These are phyloP conservation scores for Stomorhina lunata DNA, from an alignment of 2,888 invertebrate genomes.

Conservation along the genomic window DNA sequence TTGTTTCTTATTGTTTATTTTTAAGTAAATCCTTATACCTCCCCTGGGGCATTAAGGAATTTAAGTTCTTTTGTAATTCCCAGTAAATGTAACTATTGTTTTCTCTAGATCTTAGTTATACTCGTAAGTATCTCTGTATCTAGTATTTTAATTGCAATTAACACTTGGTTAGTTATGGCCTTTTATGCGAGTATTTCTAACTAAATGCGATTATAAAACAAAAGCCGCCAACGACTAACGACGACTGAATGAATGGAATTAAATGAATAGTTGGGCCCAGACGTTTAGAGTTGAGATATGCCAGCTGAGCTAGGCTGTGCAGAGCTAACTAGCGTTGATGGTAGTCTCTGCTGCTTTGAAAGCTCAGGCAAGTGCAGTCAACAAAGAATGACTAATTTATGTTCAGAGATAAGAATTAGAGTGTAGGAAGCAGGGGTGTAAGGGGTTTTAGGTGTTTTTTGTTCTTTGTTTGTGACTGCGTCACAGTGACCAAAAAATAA, in stretches of 20 bases:
- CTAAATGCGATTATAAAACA: constrained; percentile 2
- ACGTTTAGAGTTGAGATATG: constrained; percentile 26
- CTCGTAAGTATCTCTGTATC: not conserved
- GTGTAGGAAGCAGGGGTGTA: too few species aligned
- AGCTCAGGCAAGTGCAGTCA: too few species aligned
- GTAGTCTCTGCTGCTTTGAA: not conserved
- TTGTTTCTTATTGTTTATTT: too few species aligned
- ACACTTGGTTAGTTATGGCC: constrained; percentile 17
- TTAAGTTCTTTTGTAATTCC: too few species aligned
- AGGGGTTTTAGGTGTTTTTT: too few species aligned
- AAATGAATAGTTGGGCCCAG: too few species aligned
- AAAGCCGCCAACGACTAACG: constrained; percentile 23
- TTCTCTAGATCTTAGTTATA: too few species aligned
- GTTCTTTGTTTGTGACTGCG: not conserved
- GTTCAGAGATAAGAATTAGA: too few species aligned
- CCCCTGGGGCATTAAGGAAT: too few species aligned
- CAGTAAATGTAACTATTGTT: not conserved
- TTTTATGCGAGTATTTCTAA: not conserved
- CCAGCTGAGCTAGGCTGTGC: not conserved
- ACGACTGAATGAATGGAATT: constrained; percentile 28
- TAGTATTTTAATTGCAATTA: constrained; percentile 37
- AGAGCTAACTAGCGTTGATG: not conserved
- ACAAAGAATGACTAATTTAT: too few species aligned
- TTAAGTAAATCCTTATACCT: too few species aligned
- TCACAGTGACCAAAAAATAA: too few species aligned